Evolutionary conservation across 1,140 invertebrate species (phyloP), one percentile per base, ranked within the genome.

Genomic region (Oncopodura yosiiana): DNA sequence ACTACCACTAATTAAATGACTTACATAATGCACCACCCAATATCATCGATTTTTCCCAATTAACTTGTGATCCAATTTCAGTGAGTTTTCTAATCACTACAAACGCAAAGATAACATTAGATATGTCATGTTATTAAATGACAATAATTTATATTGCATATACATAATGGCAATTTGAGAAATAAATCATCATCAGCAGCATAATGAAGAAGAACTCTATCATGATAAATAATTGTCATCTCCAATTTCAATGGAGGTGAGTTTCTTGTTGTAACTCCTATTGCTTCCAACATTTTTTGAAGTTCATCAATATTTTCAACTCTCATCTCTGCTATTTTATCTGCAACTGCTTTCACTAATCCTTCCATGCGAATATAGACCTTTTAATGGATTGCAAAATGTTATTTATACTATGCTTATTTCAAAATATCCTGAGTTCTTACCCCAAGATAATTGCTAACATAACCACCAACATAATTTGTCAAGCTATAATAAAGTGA

Each of bases 301-400:
- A 60, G 39, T 32, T 60, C 44, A 14, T 51, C 55, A 19, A 60
- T 41, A 56, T 56, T 51, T n/a, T 45, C 53, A 18, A 14, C n/a
- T 1, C 38, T 16, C 9, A 60, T 53, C 3, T 37, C 26, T 0
- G 48, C 21, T 1, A 59, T 8, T 43, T 59, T 48, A 9, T 14
- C 21, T 11, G 38, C 27, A 3, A 64, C 12, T 8, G 41, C 24
- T 43, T 64, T 61, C 24, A 49, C 62, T 5, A 64, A 16, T 4
- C 62, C 62, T 42, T 64, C 50, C 39, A 64, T 24, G 29, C 62
- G 26, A 12, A 64, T 56, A 29, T 41, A 64, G 3, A 61, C 8
- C 59, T 64, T n/a, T n/a, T n/a, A n/a, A 36, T 27, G 27, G 4
- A 32, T 49, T 12, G 21, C 26, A 49, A 3, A 19, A 49, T 19